Conservation (phyloP, 2,797 vertebrate genomes). For the Pseudomugil gertrudae region DNA sequence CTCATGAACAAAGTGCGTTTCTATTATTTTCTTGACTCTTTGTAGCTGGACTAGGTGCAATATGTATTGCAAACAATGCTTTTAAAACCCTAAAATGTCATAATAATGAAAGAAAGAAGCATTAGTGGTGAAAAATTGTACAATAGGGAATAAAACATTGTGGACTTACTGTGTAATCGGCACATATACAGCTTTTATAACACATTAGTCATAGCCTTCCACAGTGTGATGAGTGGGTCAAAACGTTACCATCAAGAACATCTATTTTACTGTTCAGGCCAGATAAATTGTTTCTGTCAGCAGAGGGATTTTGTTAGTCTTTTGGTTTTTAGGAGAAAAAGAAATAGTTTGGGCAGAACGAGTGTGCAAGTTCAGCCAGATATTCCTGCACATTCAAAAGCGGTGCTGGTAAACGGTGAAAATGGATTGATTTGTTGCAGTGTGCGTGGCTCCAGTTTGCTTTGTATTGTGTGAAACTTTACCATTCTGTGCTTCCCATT, state of each 20-base stretch:
- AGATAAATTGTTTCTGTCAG: slow-evolving; percentile 34
- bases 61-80: neutral
- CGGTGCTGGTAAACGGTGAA: slow-evolving; percentile 45
- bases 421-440: slow-evolving; percentile 44
- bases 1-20: neutral
- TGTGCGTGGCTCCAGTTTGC: slow-evolving; percentile 16
- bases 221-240: slow-evolving; percentile 41
- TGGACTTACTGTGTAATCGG: neutral
- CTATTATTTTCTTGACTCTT: neutral
- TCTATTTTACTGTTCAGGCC: slow-evolving; percentile 22
- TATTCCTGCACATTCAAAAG: slow-evolving; percentile 18
- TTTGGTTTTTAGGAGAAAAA: neutral
- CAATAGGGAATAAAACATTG: neutral
- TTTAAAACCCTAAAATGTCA: neutral
- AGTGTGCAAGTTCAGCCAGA: slow-evolving; percentile 29
- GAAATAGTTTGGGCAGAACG: slow-evolving; percentile 10
- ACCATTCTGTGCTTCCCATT: slow-evolving; percentile 19
- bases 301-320: slow-evolving; percentile 28
- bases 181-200: slow-evolving; percentile 14
- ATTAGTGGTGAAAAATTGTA: neutral
- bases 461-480: slow-evolving; percentile 24
- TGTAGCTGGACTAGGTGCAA: neutral
- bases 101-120: neutral
- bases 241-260: slow-evolving; percentile 26
- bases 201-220: slow-evolving; percentile 23